Base-by-base conservation (phyloP, 2,797 vertebrate species). In the Psittacula echo region DNA sequence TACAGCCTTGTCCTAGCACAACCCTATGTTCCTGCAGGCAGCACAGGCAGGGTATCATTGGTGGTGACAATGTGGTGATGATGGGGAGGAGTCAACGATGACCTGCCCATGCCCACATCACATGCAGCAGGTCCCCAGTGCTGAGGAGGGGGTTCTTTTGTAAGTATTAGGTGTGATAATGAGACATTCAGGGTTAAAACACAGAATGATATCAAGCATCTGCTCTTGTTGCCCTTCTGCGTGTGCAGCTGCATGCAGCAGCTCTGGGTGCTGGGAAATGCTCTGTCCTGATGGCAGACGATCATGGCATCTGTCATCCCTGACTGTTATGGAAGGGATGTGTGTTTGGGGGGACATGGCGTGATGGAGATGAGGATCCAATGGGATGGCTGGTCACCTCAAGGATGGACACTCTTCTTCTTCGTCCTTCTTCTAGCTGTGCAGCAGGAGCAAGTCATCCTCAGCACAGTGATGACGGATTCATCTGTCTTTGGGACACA, bases 321-420 rank as follows among this genome's bases (percentile, higher is more conserved):
- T 2, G 34, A 17, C n/a, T 60, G 0, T 24, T 30, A 23, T 0
- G 11, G 7, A n/a, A 78, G 58, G 8, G 58, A 5, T 32, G n/a
- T n/a, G 47, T 51, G 10, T 66, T 7, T 51, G 11, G 3, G 9
- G 22, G 5, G 14, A 16, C 2, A 56, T 19, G 1, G 44, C 26
- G 53, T 13, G 66, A n/a, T 3, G 17, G n/a, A 41, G 66, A 24
- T 30, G 53, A 58, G 51, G 37, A 71, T 53, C 27, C 1, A 1
- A 64, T 73, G 42, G 47, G 10, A 54, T 0, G 0, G 24, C 19
- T 64, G 71, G 17, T 45, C 47, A 44, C 44, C 0, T 0, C 0
- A 1, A 50, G 61, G 56, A 61, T 27, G 48, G 56, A 11, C 47
- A 34, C 9, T 26, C 12, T 65, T 34, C 74, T 10, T 6, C 50